These are phyloP conservation scores for Paguma larvata DNA, from an alignment of 2,797 vertebrate genomes.

Conservation along the genomic window DNA sequence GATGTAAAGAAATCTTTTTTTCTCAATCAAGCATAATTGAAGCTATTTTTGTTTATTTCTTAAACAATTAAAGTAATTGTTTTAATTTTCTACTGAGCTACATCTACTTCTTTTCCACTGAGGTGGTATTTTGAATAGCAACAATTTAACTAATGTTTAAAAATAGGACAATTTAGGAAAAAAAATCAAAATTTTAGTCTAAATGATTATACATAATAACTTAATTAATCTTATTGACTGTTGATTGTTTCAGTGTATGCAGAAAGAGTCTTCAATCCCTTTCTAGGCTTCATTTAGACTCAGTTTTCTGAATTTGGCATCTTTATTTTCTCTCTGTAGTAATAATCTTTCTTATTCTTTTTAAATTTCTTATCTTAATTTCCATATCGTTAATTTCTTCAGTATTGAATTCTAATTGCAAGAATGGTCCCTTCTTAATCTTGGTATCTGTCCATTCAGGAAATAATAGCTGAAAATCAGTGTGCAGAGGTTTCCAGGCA, in stretches of 20 bases:
- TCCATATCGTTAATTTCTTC: neutral
- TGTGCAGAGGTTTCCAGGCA: neutral
- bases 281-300: slow-evolving; percentile 9
- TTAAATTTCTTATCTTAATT: neutral
- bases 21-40: neutral
- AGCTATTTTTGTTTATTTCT: slow-evolving; percentile 51
- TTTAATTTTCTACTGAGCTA: slow-evolving; percentile 22
- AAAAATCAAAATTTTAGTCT: slow-evolving; percentile 5
- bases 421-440: neutral
- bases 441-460: neutral
- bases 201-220: slow-evolving; percentile 10
- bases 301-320: slow-evolving; percentile 20
- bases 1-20: neutral
- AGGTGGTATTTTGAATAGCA: neutral
- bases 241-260: neutral
- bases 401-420: neutral
- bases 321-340: neutral
- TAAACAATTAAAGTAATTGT: slow-evolving; percentile 47
- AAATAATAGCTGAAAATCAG: slow-evolving; percentile 26
- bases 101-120: neutral
- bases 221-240: neutral
- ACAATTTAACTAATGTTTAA: neutral
- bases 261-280: slow-evolving; percentile 1
- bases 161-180: slow-evolving; percentile 21
- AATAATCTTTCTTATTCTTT: neutral